Evolutionary conservation across 37 sponge, comb jelly and placozoan genomes (phyloP).

Genomic region (Spongilla lacustris): DNA sequence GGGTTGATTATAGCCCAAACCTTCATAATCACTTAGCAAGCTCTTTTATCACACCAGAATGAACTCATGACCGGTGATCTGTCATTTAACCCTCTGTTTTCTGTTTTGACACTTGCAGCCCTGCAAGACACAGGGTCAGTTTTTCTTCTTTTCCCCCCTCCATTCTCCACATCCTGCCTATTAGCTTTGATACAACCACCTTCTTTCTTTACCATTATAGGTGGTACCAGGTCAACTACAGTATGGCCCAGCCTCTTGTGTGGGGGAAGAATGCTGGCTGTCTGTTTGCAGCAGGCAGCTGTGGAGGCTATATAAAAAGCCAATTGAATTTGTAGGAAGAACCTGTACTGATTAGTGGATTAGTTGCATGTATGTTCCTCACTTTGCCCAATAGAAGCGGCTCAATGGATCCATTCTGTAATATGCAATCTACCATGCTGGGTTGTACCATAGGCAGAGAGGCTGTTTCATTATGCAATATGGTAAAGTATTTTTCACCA

Average conservation of each 20-base stretch:
- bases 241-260: constrained; percentile 35
- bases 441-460: constrained; percentile 51
- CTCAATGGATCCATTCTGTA: constrained; percentile 47
- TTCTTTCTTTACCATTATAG: constrained; percentile 17
- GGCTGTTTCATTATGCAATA: constrained; percentile 41
- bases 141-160: neutral
- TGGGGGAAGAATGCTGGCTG: constrained; percentile 70
- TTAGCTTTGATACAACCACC: too few relatives aligned
- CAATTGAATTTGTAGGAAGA: neutral
- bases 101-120: constrained; percentile 64
- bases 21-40: too few relatives aligned
- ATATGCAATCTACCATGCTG: neutral
- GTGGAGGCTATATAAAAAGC: constrained; percentile 32
- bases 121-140: constrained; percentile 81
- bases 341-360: neutral
- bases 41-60: constrained; percentile 51
- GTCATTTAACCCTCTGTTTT: constrained; percentile 73
- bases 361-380: neutral
- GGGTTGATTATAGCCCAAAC: too few relatives aligned
- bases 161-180: too few relatives aligned
- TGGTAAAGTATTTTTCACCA: neutral
- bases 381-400: neutral
- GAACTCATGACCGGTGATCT: constrained; percentile 86
- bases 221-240: constrained; percentile 74
- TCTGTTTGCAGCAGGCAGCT: constrained; percentile 52